phyloP scores from a whole-genome alignment of 1,140 invertebrate genomes.

The Bombus consobrinus region DNA sequence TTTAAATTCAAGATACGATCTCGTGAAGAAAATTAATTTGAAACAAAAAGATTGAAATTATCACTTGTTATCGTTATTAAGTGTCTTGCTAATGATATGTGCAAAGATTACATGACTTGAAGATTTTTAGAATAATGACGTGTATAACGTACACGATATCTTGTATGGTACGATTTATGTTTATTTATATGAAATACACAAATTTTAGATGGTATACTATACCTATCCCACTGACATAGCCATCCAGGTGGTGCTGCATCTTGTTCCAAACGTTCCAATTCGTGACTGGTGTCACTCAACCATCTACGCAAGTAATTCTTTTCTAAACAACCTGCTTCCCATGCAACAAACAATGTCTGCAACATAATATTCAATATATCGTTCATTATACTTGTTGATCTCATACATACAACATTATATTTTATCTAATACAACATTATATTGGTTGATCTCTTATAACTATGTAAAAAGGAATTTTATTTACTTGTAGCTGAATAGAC shows the following conservation, averaged over 20 bases:
- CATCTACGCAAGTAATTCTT: slow-evolving; percentile 85
- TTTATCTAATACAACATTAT: not conserved
- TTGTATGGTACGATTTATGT: slow-evolving; percentile 50
- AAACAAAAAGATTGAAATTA: not conserved
- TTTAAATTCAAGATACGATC: not conserved
- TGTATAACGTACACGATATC: slow-evolving; percentile 47
- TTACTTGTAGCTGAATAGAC: slow-evolving; percentile 86
- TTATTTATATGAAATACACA: slow-evolving; percentile 56
- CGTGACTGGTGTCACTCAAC: slow-evolving; percentile 84
- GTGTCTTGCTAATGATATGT: slow-evolving; percentile 7
- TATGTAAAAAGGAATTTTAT: slow-evolving; percentile 30
- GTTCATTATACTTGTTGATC: not conserved
- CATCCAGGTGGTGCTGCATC: slow-evolving; percentile 87
- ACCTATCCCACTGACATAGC: slow-evolving; percentile 90
- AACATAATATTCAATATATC: slow-evolving; percentile 60
- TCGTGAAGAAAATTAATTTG: not conserved
- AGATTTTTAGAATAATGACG: slow-evolving; percentile 42
- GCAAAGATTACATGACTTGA: slow-evolving; percentile 32
- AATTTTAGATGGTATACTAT: slow-evolving; percentile 78
- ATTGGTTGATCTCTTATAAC: not conserved
- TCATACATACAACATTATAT: not conserved
- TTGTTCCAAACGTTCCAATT: slow-evolving; percentile 85
- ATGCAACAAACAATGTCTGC: slow-evolving; percentile 86
- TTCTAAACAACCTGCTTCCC: slow-evolving; percentile 85
- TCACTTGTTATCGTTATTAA: not conserved